A percentile compares a stretch with the other conserved stretches of the same genome.
Evolutionary conservation across 2,888 invertebrate species (phyloP).

Genomic region (Scaptomyza flava): DNA sequence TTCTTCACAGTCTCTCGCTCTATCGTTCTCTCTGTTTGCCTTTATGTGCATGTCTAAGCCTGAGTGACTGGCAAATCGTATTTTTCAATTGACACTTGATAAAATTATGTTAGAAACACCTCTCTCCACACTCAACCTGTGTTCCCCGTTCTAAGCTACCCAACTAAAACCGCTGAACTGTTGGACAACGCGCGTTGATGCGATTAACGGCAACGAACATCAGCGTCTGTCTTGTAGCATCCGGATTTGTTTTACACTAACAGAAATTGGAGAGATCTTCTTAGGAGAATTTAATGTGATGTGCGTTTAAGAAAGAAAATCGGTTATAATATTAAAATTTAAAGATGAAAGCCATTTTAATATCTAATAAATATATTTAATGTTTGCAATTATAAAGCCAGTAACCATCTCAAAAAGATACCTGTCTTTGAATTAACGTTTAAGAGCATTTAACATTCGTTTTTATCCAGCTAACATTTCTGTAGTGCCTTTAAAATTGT

Average conservation of each 20-base stretch:
- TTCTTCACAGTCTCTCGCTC: not conserved
- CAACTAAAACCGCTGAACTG: slow-evolving; percentile 40
- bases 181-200: slow-evolving; percentile 49
- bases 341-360: too few species aligned
- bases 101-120: slow-evolving; percentile 62
- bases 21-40: not conserved
- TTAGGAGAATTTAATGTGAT: too few species aligned
- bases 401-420: not conserved
- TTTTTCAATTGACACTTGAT: slow-evolving; percentile 73
- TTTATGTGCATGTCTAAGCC: slow-evolving; percentile 22
- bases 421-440: not conserved
- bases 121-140: not conserved
- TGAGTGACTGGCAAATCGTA: slow-evolving; percentile 63
- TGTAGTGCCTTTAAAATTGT: slow-evolving; percentile 13
- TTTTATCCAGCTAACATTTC: not conserved
- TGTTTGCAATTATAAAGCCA: too few species aligned
- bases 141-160: slow-evolving; percentile 6
- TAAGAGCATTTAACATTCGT: slow-evolving; percentile 3
- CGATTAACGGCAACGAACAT: slow-evolving; percentile 45
- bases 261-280: too few species aligned
- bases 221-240: slow-evolving; percentile 6
- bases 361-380: too few species aligned
- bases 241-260: slow-evolving; percentile 14
- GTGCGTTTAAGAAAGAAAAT: too few species aligned
- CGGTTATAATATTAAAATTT: too few species aligned